Evolutionary conservation across 2,888 invertebrate species (phyloP).

Genomic region (Vanessa cardui): DNA sequence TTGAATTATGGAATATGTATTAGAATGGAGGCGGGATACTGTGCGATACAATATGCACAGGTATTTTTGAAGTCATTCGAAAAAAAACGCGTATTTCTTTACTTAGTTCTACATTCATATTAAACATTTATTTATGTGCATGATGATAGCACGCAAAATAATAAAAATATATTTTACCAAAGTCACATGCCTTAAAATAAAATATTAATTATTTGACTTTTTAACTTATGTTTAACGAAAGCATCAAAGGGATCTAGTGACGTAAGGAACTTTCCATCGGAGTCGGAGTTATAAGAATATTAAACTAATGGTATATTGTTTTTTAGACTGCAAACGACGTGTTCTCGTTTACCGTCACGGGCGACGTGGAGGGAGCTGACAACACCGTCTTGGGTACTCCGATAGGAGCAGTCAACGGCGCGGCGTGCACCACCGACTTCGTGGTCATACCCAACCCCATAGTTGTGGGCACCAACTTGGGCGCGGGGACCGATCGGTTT

Average conservation of each 20-base stretch:
- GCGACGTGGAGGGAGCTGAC: constrained; percentile 86
- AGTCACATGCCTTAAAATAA: no score
- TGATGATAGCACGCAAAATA: no score
- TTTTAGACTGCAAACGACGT: constrained; percentile 66
- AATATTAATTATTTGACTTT: no score
- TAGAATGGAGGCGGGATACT: constrained; percentile 87
- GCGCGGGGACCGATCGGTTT: constrained; percentile 85
- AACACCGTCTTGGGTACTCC: constrained; percentile 83
- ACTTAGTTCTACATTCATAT: no score
- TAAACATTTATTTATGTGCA: no score
- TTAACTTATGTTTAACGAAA: no score
- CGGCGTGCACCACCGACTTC: constrained; percentile 87
- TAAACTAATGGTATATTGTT: background rate
- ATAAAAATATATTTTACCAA: no score
- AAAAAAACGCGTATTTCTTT: no score
- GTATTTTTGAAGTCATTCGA: no score
- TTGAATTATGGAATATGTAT: constrained; percentile 91
- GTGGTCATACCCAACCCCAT: constrained; percentile 88
- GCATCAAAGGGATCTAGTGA: no score
- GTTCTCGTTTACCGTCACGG: constrained; percentile 87
- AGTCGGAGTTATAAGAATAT: no score
- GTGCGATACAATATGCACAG: constrained; percentile 87
- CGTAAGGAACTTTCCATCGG: no score
- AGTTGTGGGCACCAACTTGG: constrained; percentile 65
- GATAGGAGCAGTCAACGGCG: constrained; percentile 81